Evolutionary conservation across 92 coral and sea anemone species (phyloP).

Genomic region (Epizoanthus rinbou): DNA sequence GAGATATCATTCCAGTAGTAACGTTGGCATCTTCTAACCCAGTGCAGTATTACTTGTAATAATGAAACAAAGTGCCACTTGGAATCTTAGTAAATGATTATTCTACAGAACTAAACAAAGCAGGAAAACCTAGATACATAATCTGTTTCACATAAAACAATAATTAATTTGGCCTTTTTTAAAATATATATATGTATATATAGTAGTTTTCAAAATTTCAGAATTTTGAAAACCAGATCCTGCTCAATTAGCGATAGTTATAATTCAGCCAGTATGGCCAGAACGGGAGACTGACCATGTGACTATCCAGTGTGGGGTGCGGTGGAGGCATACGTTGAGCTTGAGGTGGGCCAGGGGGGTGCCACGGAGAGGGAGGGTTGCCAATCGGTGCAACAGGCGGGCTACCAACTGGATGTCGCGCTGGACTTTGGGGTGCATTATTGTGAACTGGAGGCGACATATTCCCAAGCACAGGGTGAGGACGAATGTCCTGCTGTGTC

Average conservation of each 20-base stretch:
- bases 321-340: constrained; percentile 12
- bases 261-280: constrained; percentile 35
- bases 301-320: constrained; percentile 55
- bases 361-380: constrained; percentile 36
- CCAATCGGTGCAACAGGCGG: constrained; percentile 26
- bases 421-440: background rate
- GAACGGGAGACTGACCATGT: constrained; percentile 72
- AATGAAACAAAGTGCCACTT: too few species aligned
- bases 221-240: background rate
- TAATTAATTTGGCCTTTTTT: too few species aligned
- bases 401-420: background rate
- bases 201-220: too few species aligned
- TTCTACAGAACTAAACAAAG: too few species aligned
- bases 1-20: too few species aligned
- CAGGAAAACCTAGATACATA: too few species aligned
- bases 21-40: too few species aligned
- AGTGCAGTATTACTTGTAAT: too few species aligned
- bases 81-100: too few species aligned
- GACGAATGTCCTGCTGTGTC: background rate
- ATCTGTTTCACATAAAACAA: too few species aligned
- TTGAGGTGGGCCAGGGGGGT: constrained; percentile 1
- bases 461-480: background rate
- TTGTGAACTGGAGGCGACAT: background rate
- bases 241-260: background rate
- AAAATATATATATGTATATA: too few species aligned